These are phyloP conservation scores for Olivierus martensii DNA, from an alignment of 1,140 invertebrate species.

Conservation along the genomic window DNA sequence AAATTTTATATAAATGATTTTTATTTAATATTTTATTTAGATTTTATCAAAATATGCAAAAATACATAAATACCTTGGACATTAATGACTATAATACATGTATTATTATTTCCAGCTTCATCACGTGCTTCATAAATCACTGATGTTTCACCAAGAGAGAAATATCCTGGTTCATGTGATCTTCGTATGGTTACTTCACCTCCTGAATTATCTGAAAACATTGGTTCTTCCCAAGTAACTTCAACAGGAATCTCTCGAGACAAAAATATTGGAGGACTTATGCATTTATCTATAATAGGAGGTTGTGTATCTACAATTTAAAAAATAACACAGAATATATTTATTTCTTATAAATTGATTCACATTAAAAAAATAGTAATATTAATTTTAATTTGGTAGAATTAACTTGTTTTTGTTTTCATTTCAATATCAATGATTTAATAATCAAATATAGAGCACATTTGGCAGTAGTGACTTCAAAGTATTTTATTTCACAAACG, in stretches of 20 bases:
- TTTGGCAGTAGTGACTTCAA: no score
- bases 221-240: slow-evolving; percentile 46
- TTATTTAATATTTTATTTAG: no score
- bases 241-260: slow-evolving; percentile 30
- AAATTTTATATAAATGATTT: no score
- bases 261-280: slow-evolving; percentile 40
- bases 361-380: no score
- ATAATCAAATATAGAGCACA: no score
- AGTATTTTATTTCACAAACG: no score
- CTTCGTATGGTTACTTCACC: slow-evolving; percentile 29
- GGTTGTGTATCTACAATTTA: slow-evolving; percentile 39
- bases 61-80: slow-evolving; percentile 50
- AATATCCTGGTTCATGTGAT: slow-evolving; percentile 36
- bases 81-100: slow-evolving; percentile 44
- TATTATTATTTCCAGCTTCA: slow-evolving; percentile 41
- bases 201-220: slow-evolving; percentile 52
- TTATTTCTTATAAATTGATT: no score
- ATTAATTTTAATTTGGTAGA: no score
- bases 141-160: slow-evolving; percentile 41
- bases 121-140: slow-evolving; percentile 46
- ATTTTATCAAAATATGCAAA: no score
- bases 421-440: no score
- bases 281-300: slow-evolving; percentile 46
- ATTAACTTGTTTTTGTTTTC: no score
- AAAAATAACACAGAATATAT: no score